phyloP scores from a whole-genome alignment of 37 sponge, comb jelly and placozoan species.

The Diacarnus erythraeanus region DNA sequence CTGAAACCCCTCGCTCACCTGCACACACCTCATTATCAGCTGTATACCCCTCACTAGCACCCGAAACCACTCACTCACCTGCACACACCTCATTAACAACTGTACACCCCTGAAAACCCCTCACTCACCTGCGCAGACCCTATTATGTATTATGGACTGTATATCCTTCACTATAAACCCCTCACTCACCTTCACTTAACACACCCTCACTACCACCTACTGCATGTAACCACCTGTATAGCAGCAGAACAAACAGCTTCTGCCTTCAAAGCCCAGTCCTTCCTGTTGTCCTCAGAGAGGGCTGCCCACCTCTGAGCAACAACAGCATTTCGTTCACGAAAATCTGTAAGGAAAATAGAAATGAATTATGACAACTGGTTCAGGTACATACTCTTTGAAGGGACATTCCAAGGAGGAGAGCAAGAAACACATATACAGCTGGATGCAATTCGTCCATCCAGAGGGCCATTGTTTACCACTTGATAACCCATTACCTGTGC shows the following conservation, averaged over 20 bases:
- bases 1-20: no score
- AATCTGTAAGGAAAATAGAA: no score
- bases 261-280: constrained; percentile 68
- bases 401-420: not conserved
- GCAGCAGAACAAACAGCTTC: constrained; percentile 60
- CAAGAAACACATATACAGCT: not conserved
- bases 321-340: constrained; percentile 62
- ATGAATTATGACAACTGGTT: no score
- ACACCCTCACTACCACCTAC: no score
- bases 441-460: no score
- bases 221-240: constrained; percentile 24
- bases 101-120: not conserved
- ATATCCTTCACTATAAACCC: no score
- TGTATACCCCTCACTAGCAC: not conserved
- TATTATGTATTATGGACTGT: no score
- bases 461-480: no score
- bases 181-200: no score
- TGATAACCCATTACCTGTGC: constrained; percentile 43
- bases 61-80: not conserved
- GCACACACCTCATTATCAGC: not conserved
- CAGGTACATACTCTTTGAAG: not conserved
- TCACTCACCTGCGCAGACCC: not conserved
- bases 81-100: not conserved
- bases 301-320: constrained; percentile 76
- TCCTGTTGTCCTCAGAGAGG: constrained; percentile 59